Evolutionary conservation across 2,888 invertebrate genomes (phyloP).

Genomic region (Malthinus seriepunctatus): DNA sequence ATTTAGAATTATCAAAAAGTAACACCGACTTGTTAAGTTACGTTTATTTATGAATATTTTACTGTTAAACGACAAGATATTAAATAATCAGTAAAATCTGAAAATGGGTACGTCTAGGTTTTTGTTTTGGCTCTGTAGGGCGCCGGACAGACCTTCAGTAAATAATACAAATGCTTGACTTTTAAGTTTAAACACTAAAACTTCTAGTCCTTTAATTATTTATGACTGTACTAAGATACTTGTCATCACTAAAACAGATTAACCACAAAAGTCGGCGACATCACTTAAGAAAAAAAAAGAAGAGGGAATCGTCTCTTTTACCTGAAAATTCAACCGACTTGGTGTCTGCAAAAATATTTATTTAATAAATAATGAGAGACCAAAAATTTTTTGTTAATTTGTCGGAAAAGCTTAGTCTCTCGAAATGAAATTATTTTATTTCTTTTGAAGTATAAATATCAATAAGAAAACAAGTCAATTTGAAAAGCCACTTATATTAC

Average conservation of each 20-base stretch:
- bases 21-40: not conserved
- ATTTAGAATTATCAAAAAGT: too few species aligned
- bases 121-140: constrained; percentile 15
- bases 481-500: constrained; percentile 21
- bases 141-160: constrained; percentile 15
- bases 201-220: constrained; percentile 17
- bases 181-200: constrained; percentile 22
- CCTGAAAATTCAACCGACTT: constrained; percentile 6
- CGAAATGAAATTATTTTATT: not conserved
- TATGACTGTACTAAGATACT: constrained; percentile 17
- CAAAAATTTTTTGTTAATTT: not conserved
- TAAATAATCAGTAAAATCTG: not conserved
- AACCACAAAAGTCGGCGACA: constrained; percentile 26
- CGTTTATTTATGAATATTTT: constrained; percentile 3
- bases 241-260: constrained; percentile 27
- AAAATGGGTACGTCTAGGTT: not conserved
- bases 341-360: not conserved
- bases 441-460: constrained; percentile 20
- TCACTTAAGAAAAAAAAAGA: not conserved
- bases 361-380: too few species aligned
- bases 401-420: not conserved
- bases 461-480: constrained; percentile 26
- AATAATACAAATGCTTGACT: constrained; percentile 9
- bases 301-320: not conserved
- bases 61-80: not conserved